Conservation (phyloP, 1,140 invertebrate species). For the Macrotrachela quadricornifera region DNA sequence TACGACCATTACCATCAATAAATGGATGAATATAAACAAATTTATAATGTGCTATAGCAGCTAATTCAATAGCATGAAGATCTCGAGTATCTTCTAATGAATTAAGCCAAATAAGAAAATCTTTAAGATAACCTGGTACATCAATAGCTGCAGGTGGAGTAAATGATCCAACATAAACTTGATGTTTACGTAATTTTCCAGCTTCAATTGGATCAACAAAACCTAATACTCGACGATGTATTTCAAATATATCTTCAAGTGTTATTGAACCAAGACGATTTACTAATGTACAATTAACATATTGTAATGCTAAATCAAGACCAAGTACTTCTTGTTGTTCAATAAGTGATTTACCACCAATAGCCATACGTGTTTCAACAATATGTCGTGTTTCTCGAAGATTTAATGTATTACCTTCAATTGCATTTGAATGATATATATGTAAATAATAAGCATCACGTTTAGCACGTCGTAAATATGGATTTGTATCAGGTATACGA, state of each 20-base stretch:
- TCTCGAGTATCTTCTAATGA: constrained; percentile 56
- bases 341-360: constrained; percentile 73
- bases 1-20: constrained; percentile 65
- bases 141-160: constrained; percentile 60
- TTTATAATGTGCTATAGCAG: constrained; percentile 83
- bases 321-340: constrained; percentile 68
- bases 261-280: constrained; percentile 41
- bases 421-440: constrained; percentile 87
- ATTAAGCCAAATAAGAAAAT: constrained; percentile 65
- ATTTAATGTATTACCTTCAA: constrained; percentile 90
- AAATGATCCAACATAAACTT: constrained; percentile 72
- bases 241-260: constrained; percentile 66
- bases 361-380: constrained; percentile 70
- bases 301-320: constrained; percentile 77
- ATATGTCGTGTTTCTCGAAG: constrained; percentile 73
- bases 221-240: constrained; percentile 72
- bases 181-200: constrained; percentile 29
- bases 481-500: constrained; percentile 52
- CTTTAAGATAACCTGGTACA: constrained; percentile 56
- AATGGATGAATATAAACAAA: constrained; percentile 67
- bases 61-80: constrained; percentile 47
- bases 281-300: constrained; percentile 70
- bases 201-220: constrained; percentile 48
- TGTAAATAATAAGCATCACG: constrained; percentile 83
- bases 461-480: constrained; percentile 52